Percentiles rank a stretch among this genome's conserved stretches.
These are phyloP conservation scores for Anhinga anhinga DNA, from an alignment of 2,113 vertebrate genomes.

Conservation along the genomic window DNA sequence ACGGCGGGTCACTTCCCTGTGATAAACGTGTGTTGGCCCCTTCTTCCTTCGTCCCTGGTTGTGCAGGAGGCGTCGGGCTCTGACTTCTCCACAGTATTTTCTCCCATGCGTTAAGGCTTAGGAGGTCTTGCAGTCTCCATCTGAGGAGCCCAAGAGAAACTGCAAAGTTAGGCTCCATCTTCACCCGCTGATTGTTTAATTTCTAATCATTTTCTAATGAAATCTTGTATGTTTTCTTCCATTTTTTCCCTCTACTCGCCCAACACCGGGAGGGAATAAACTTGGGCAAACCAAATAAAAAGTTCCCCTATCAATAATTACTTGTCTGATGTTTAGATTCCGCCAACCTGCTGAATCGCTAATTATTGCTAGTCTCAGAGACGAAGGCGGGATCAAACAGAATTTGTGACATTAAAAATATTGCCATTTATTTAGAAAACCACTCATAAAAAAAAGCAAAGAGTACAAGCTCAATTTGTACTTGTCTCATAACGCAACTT, in stretches of 20 bases:
- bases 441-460: neutral
- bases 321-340: neutral
- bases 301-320: accelerated
- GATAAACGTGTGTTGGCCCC: accelerated
- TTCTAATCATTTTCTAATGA: neutral
- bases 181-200: neutral
- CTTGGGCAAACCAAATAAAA: neutral
- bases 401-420: neutral
- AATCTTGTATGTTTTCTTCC: neutral
- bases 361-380: neutral
- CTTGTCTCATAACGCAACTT: neutral
- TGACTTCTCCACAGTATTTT: accelerated
- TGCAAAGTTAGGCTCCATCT: accelerated
- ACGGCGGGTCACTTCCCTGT: accelerated
- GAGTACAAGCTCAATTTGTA: neutral
- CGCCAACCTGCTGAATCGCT: neutral
- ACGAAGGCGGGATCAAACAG: neutral
- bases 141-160: neutral
- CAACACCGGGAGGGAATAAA: neutral
- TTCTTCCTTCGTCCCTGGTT: too few relatives aligned
- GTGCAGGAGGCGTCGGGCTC: accelerated
- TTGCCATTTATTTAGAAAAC: neutral
- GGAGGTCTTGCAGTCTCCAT: neutral
- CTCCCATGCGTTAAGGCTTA: accelerated
- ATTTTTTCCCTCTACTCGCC: neutral